Evolutionary conservation across 2,113 vertebrate species (phyloP).

Genomic region (Cynocephalus volans): DNA sequence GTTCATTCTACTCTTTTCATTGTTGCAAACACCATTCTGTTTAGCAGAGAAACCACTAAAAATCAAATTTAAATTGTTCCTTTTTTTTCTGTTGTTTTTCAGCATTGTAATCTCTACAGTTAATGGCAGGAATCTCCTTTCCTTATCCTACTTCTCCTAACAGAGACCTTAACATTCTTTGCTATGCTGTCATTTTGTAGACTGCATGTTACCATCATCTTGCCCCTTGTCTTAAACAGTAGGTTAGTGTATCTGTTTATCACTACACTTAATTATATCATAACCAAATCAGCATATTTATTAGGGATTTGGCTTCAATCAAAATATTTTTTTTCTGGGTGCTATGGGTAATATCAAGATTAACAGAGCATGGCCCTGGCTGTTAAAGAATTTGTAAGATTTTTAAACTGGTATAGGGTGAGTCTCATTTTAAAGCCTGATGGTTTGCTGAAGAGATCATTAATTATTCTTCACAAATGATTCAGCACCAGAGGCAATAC

Average conservation of each 20-base stretch:
- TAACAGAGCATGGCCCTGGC: neutral
- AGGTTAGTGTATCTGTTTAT: neutral
- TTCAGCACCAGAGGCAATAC: neutral
- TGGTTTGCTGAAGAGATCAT: neutral
- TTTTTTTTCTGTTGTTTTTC: neutral
- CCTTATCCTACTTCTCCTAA: neutral
- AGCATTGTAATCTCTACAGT: neutral
- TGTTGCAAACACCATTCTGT: slow-evolving; percentile 26
- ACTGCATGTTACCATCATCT: neutral
- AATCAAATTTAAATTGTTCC: slow-evolving; percentile 55
- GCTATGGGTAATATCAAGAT: neutral
- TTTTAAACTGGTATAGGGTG: neutral
- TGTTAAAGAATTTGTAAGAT: neutral
- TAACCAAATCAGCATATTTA: neutral
- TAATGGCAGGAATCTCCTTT: neutral
- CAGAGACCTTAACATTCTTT: neutral
- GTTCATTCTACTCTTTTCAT: slow-evolving; percentile 59
- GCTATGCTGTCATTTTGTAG: neutral
- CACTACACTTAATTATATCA: neutral
- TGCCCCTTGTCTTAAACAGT: slow-evolving; percentile 9
- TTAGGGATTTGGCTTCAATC: neutral
- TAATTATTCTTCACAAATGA: neutral
- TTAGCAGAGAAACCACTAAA: slow-evolving; percentile 47
- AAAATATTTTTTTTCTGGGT: slow-evolving; percentile 28
- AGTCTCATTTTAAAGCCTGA: neutral